Percentiles rank a stretch among this genome's conserved stretches.
These are phyloP conservation scores for Xerus rutilus DNA, from an alignment of 2,797 vertebrate genomes.

Conservation along the genomic window DNA sequence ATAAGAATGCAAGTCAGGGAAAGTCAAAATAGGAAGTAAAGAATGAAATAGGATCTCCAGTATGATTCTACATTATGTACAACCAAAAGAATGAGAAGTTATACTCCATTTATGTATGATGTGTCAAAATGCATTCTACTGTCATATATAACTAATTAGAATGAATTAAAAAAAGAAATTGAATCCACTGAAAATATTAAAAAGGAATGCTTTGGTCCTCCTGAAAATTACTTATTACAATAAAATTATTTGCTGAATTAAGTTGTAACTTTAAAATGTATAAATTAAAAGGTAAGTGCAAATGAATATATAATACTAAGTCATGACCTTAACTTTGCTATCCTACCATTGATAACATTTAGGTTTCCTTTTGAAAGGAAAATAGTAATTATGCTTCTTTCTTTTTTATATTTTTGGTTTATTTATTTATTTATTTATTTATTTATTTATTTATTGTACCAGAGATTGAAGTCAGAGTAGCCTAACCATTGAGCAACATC, in stretches of 20 bases:
- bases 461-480: no score
- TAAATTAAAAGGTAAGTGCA: slow-evolving; percentile 26
- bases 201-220: neutral
- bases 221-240: neutral
- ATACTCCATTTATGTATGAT: no score
- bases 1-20: neutral
- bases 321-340: neutral
- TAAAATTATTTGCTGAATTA: neutral
- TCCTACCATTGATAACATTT: neutral
- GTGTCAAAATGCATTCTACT: no score
- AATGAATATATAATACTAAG: slow-evolving; percentile 11
- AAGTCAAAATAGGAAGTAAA: neutral
- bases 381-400: neutral
- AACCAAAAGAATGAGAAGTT: no score
- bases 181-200: neutral
- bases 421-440: no score
- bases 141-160: no score
- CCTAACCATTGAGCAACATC: no score
- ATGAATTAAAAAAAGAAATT: neutral
- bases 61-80: no score
- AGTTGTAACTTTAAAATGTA: neutral
- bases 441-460: no score
- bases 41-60: neutral
- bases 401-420: no score
- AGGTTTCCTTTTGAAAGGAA: slow-evolving; percentile 5